Conservation (phyloP, 1,140 invertebrate species). For the Platorchestia sp. region DNA sequence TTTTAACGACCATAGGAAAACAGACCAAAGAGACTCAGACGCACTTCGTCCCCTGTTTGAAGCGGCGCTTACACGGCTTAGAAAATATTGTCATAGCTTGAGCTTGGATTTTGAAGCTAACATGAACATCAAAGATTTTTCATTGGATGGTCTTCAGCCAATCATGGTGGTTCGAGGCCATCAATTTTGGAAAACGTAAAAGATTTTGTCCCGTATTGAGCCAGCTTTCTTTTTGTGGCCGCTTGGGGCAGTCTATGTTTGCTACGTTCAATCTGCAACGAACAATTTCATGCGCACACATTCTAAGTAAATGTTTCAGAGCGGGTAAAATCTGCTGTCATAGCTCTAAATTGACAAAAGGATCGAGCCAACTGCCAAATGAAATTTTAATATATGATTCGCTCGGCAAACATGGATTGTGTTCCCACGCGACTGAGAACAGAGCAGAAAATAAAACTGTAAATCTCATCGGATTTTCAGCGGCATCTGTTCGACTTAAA, state of each 20-base stretch:
- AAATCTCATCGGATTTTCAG: too few species aligned
- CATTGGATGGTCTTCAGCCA: neutral
- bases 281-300: neutral
- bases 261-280: neutral
- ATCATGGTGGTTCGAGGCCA: neutral
- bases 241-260: neutral
- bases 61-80: neutral
- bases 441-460: too few species aligned
- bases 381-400: neutral
- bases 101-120: conserved; percentile 8
- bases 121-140: conserved; percentile 1
- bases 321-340: neutral
- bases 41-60: neutral
- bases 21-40: neutral
- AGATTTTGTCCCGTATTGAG: neutral
- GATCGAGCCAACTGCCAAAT: neutral
- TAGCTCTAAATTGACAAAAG: neutral
- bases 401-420: too few species aligned
- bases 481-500: too few species aligned
- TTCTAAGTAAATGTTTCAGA: neutral
- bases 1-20: neutral
- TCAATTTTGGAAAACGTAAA: neutral
- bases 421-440: too few species aligned
- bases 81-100: neutral
- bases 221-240: neutral